Evolutionary conservation across 2,797 vertebrate genomes (phyloP).

Genomic region (Phalloptychus januarius): DNA sequence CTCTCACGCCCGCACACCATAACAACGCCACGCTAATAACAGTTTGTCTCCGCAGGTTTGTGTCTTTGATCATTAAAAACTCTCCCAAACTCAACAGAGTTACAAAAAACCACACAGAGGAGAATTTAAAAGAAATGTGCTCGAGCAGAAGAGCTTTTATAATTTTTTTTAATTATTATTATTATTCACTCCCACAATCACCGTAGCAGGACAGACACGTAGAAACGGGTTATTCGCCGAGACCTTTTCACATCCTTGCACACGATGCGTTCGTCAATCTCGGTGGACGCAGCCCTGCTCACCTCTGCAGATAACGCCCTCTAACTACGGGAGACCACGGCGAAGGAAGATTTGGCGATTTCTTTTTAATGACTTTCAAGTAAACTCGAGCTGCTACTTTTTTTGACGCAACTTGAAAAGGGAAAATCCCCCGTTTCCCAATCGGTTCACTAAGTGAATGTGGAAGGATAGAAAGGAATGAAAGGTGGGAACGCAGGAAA

Average conservation of each 20-base stretch:
- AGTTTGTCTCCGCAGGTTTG: neutral
- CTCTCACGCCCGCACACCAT: neutral
- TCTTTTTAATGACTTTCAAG: constrained; percentile 28
- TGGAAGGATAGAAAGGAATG: constrained; percentile 15
- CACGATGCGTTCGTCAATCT: constrained; percentile 23
- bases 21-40: neutral
- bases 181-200: neutral
- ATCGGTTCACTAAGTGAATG: no score
- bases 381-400: constrained; percentile 14
- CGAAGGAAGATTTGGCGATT: neutral
- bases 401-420: constrained; percentile 41
- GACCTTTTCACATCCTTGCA: constrained; percentile 37
- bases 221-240: constrained; percentile 23
- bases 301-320: constrained; percentile 54
- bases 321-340: constrained; percentile 42
- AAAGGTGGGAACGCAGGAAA: constrained; percentile 69
- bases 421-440: no score
- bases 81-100: neutral
- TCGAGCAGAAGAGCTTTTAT: neutral
- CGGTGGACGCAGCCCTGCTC: constrained; percentile 42
- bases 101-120: neutral
- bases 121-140: neutral
- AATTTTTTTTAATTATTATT: no score
- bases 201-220: constrained; percentile 10
- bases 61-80: neutral